Conservation (phyloP, 2,888 invertebrate genomes). For the Biston betularia region DNA sequence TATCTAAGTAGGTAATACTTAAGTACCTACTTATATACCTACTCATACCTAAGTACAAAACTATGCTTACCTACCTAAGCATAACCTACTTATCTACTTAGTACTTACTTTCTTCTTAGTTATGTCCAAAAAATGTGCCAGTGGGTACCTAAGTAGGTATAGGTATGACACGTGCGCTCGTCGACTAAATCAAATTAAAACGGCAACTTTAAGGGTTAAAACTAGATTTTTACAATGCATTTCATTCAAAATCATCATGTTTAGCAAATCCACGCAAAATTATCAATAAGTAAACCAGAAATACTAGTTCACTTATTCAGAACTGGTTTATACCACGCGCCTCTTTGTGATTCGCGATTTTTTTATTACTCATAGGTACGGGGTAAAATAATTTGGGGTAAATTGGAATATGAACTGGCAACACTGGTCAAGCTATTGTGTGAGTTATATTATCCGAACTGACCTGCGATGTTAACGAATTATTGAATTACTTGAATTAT, state of each 20-base stretch:
- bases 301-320: slow-evolving; percentile 67
- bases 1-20: too few species aligned
- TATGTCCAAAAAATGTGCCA: too few species aligned
- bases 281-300: slow-evolving; percentile 69
- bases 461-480: slow-evolving; percentile 76
- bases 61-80: too few species aligned
- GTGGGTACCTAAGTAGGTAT: background rate
- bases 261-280: slow-evolving; percentile 76
- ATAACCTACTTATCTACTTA: too few species aligned
- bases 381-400: slow-evolving; percentile 45
- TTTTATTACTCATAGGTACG: slow-evolving; percentile 46
- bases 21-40: too few species aligned
- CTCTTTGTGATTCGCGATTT: slow-evolving; percentile 72
- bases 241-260: slow-evolving; percentile 74
- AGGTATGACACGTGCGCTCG: background rate
- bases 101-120: too few species aligned
- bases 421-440: slow-evolving; percentile 62
- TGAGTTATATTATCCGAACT: slow-evolving; percentile 72
- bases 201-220: slow-evolving; percentile 59
- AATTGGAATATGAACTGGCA: slow-evolving; percentile 49
- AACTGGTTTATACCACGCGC: slow-evolving; percentile 78
- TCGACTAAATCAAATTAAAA: slow-evolving; percentile 26
- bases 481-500: slow-evolving; percentile 79
- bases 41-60: too few species aligned
- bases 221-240: slow-evolving; percentile 65